phyloP scores from a whole-genome alignment of 2,888 invertebrate genomes.

The Cerceris rybyensis region DNA sequence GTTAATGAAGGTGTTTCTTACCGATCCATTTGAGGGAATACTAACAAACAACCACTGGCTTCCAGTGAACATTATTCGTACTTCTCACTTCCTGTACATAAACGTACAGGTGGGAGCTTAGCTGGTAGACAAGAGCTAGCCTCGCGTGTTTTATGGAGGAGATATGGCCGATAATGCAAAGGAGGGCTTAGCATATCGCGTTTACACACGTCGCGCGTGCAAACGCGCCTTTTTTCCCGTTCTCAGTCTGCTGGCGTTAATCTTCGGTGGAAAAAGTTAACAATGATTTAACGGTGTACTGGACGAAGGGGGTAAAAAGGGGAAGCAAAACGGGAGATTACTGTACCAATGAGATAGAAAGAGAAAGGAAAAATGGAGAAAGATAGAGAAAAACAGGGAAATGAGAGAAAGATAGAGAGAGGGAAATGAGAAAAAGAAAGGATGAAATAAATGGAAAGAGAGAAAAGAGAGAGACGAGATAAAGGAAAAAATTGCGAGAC shows the following conservation, averaged over 20 bases:
- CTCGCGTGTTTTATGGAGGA: slow-evolving; percentile 22
- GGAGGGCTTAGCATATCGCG: slow-evolving; percentile 36
- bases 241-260: slow-evolving; percentile 24
- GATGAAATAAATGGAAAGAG: neutral
- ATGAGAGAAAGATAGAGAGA: neutral
- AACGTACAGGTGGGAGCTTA: neutral
- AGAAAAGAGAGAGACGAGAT: neutral
- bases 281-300: slow-evolving; percentile 43
- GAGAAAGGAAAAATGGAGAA: neutral
- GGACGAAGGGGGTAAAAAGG: slow-evolving; percentile 2
- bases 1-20: slow-evolving; percentile 20
- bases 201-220: slow-evolving; percentile 21
- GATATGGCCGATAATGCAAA: slow-evolving; percentile 32
- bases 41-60: neutral
- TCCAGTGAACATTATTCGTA: slow-evolving; percentile 21
- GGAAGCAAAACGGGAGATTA: neutral
- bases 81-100: neutral
- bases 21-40: slow-evolving; percentile 4
- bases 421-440: neutral
- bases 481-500: neutral
- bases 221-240: slow-evolving; percentile 25
- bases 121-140: neutral
- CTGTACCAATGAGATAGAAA: neutral
- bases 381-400: no score
- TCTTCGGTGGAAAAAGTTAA: slow-evolving; percentile 46